Evolutionary conservation across 2,113 vertebrate genomes (phyloP).

Genomic region (Aegypius monachus): DNA sequence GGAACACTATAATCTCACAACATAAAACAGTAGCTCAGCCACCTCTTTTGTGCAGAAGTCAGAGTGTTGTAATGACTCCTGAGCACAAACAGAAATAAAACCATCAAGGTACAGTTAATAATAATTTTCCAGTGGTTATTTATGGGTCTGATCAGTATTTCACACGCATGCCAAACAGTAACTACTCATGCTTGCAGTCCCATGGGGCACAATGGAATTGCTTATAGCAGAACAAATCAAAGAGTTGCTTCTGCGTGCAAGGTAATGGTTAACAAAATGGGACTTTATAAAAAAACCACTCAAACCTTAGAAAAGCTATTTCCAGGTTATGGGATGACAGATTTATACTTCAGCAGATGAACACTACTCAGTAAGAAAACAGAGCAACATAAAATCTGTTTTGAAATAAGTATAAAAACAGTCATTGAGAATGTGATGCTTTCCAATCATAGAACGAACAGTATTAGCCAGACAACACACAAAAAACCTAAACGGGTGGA

Average conservation of each 20-base stretch:
- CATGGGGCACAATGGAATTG: neutral
- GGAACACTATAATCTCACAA: neutral
- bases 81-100: neutral
- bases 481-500: neutral
- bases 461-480: neutral
- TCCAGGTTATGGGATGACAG: neutral
- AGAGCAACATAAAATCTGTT: neutral
- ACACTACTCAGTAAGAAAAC: neutral
- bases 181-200: neutral
- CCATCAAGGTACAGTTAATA: neutral
- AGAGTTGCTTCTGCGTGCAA: neutral
- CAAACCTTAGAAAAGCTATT: constrained; percentile 7
- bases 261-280: constrained; percentile 27
- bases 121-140: neutral
- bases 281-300: neutral
- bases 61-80: neutral
- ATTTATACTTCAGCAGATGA: neutral
- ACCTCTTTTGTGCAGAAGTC: neutral
- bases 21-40: neutral
- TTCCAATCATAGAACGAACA: neutral
- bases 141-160: neutral
- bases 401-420: constrained; percentile 24
- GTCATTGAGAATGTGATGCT: neutral
- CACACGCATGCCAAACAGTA: neutral
- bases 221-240: neutral